A percentile compares a stretch with the other conserved stretches of the same genome.
Conservation (phyloP, 2,797 vertebrate genomes). For the Stomatorhinus walkeri region DNA sequence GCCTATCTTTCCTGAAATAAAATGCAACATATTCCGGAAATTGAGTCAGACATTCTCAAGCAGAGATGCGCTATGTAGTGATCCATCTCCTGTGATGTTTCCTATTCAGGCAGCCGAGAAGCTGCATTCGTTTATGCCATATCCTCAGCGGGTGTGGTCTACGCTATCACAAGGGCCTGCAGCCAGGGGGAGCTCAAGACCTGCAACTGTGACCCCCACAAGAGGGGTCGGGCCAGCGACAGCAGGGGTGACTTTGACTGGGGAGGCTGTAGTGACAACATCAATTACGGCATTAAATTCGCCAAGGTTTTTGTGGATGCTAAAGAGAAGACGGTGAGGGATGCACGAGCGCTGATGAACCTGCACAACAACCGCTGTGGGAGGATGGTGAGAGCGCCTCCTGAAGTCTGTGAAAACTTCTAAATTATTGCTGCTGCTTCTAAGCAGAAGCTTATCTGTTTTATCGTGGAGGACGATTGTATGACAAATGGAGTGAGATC, state of each 20-base stretch:
- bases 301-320: slow-evolving; percentile 93
- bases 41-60: neutral
- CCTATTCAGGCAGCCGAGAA: slow-evolving; percentile 80
- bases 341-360: slow-evolving; percentile 93
- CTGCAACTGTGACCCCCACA: slow-evolving; percentile 87
- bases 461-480: neutral
- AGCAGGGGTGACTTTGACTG: slow-evolving; percentile 88
- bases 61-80: neutral
- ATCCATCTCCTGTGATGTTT: neutral
- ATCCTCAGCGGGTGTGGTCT: slow-evolving; percentile 93
- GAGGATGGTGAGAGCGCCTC: slow-evolving; percentile 70
- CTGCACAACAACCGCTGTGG: slow-evolving; percentile 97
- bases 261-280: slow-evolving; percentile 97
- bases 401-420: neutral
- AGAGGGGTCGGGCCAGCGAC: slow-evolving; percentile 75
- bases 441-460: neutral
- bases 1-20: neutral
- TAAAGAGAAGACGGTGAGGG: slow-evolving; percentile 88
- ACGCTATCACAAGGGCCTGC: slow-evolving; percentile 88
- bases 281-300: slow-evolving; percentile 91
- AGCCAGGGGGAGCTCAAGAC: slow-evolving; percentile 92
- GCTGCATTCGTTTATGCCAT: slow-evolving; percentile 96
- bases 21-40: neutral
- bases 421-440: neutral
- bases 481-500: neutral